These are phyloP conservation scores for Helicolenus hilgendorfi DNA, from an alignment of 2,797 vertebrate genomes.

Conservation along the genomic window DNA sequence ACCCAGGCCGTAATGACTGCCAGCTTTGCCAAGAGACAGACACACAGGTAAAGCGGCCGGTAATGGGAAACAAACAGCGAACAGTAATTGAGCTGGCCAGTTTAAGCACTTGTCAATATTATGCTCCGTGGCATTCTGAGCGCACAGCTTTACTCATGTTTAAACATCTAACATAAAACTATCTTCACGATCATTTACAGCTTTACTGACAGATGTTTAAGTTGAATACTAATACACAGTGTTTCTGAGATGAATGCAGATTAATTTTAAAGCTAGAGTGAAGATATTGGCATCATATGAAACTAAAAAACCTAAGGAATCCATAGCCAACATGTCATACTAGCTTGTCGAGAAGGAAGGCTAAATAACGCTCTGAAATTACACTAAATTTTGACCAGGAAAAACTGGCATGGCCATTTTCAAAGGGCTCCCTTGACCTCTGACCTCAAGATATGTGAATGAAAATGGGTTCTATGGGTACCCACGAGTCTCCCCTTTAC, in stretches of 20 bases:
- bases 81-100: background rate
- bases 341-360: no score
- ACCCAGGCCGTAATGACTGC: slow-evolving; percentile 12
- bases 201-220: background rate
- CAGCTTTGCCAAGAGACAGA: slow-evolving; percentile 7
- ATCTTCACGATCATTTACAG: background rate
- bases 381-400: no score
- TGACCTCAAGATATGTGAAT: no score
- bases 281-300: no score
- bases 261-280: no score
- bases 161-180: background rate
- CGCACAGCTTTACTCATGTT: background rate
- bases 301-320: no score
- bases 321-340: no score
- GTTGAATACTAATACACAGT: background rate
- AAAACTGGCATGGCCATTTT: no score
- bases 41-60: background rate
- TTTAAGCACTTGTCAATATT: slow-evolving; percentile 16
- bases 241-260: background rate
- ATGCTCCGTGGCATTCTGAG: background rate
- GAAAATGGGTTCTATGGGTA: no score
- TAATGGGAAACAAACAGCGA: background rate
- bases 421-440: no score
- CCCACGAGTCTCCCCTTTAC: no score
- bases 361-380: no score